Conservation (phyloP, 2,888 invertebrate species). For the Harpalus rufipes region DNA sequence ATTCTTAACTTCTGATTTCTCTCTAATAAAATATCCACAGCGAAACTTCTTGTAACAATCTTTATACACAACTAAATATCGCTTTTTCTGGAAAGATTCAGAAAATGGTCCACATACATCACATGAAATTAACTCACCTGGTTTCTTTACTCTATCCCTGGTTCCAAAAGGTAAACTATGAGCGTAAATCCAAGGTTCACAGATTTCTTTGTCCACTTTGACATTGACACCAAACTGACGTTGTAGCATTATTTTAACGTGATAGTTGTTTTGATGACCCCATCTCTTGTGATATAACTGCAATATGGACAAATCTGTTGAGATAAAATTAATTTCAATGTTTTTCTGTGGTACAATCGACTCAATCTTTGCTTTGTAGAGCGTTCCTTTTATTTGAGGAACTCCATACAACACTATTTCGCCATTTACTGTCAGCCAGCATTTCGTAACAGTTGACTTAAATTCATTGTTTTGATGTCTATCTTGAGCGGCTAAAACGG, state of each 20-base stretch:
- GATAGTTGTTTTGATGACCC: slow-evolving; percentile 47
- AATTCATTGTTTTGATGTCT: slow-evolving; percentile 5
- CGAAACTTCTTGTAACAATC: slow-evolving; percentile 70
- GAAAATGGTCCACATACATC: no score
- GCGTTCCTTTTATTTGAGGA: neutral
- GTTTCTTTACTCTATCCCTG: no score
- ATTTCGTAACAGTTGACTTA: slow-evolving; percentile 14
- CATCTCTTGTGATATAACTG: slow-evolving; percentile 46
- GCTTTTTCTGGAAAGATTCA: slow-evolving; percentile 23
- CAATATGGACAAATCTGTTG: slow-evolving; percentile 7
- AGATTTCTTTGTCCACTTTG: slow-evolving; percentile 21
- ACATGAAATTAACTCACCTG: no score
- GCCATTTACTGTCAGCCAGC: slow-evolving; percentile 2
- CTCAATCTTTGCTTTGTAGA: slow-evolving; percentile 11
- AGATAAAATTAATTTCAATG: slow-evolving; percentile 1
- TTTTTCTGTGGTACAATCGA: neutral
- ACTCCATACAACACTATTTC: neutral
- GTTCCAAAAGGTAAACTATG: slow-evolving; percentile 69
- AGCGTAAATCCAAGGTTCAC: slow-evolving; percentile 51
- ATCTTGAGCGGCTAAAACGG: slow-evolving; percentile 58
- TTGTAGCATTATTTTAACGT: slow-evolving; percentile 23
- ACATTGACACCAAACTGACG: slow-evolving; percentile 3
- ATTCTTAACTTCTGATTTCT: no score
- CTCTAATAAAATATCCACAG: slow-evolving; percentile 69
- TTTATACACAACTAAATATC: slow-evolving; percentile 61